Evolutionary conservation across 2,888 invertebrate species (phyloP), one percentile per base, ranked within the genome.

Genomic region (Microchrysa polita): DNA sequence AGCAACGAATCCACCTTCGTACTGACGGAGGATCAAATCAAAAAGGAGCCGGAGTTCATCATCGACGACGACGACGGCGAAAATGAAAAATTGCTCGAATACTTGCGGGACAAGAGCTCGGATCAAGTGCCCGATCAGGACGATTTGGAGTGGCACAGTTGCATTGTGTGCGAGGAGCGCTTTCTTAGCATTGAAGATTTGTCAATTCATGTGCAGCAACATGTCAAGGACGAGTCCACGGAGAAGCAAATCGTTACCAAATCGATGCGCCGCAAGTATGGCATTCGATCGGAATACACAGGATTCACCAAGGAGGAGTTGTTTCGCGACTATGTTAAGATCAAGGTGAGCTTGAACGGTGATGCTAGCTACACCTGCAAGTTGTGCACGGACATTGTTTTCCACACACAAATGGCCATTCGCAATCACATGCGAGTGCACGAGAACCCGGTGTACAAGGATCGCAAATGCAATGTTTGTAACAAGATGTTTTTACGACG

Each of bases 391-490:
- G 63, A 67, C n/a, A 75, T 63, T 18, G 42, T 59, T 10, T 75
- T 75, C 53, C 57, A 72, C 4, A 74, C 71, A n/a, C 48, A 65
- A 14, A 67, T 67, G 22, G 75, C 69, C 18, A 72, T 75, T 7
- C 74, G 74, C 10, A 75, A 75, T 20, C 75, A 75, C 23, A 75
- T 75, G 75, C 52, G 75, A 7, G 74, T 75, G 20, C 75, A 75
- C 61, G 74, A 75, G 63, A 75, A 67, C 27, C 75, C 75, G 1
- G 74, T 74, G 18, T 74, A 75, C 61, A 75, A 75, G 14, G 74
- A 75, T 9, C 60, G 75, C 14, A 74, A 60, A 12, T 75, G 75
- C 53, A 67, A 42, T 27, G 40, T 74, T 12, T 75, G 75, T 57
- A 65, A 74, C 9, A 59, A 72, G 34, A 72, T 61, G 4, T 75